These are phyloP conservation scores for Kradibia gibbosae DNA, from an alignment of 1,140 invertebrate species.

Conservation along the genomic window DNA sequence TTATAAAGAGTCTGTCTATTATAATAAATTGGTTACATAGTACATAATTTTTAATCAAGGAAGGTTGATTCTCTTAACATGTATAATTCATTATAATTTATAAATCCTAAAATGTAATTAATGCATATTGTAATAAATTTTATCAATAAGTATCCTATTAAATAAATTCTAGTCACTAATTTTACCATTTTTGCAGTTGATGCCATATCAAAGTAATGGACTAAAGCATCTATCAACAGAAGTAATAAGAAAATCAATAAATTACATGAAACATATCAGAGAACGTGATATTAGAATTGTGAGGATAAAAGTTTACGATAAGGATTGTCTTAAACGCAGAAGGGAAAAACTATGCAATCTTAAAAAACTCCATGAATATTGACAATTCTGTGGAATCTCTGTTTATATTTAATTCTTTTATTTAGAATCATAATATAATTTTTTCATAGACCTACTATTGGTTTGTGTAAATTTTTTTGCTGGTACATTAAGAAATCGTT, in stretches of 20 bases:
- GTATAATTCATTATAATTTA: constrained; percentile 51
- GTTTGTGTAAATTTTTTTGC: too few species aligned
- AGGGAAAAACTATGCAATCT: not conserved
- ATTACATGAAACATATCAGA: constrained; percentile 76
- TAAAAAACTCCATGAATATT: not conserved
- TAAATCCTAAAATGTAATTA: not conserved
- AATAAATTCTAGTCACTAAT: not conserved
- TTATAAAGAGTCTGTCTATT: constrained; percentile 57
- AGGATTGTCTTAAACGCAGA: not conserved
- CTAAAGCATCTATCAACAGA: constrained; percentile 13
- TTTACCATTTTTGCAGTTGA: constrained; percentile 3
- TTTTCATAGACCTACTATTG: too few species aligned
- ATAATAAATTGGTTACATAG: constrained; percentile 69
- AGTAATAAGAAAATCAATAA: constrained; percentile 59
- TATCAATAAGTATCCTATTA: not conserved
- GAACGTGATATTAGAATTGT: constrained; percentile 80
- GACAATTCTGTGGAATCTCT: not conserved
- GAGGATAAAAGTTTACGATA: constrained; percentile 74
- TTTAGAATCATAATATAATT: not conserved
- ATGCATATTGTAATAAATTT: not conserved
- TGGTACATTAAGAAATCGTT: too few species aligned
- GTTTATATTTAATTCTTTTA: not conserved
- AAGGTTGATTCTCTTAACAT: too few species aligned
- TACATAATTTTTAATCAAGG: constrained; percentile 69
- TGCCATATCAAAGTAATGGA: constrained; percentile 38